These are phyloP conservation scores for Rhegmatorhina hoffmannsi DNA, from an alignment of 2,113 vertebrate genomes.

Conservation along the genomic window DNA sequence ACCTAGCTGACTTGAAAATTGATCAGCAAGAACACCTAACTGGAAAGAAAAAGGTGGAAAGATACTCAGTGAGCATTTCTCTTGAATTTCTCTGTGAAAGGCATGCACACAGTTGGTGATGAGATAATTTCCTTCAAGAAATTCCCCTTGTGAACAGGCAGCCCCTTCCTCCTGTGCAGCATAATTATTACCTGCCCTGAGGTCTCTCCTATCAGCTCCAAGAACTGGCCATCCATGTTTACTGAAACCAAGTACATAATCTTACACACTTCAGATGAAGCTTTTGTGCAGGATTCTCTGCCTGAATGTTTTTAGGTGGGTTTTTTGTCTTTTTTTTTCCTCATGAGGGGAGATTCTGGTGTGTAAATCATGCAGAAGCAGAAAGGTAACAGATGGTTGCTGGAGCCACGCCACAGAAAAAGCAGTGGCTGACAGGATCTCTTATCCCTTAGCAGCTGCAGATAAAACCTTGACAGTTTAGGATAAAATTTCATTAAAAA, in stretches of 20 bases:
- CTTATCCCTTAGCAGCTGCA: background rate
- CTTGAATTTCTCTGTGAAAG: background rate
- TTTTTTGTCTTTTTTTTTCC: background rate
- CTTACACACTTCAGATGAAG: background rate
- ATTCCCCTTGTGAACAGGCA: background rate
- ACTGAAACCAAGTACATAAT: background rate
- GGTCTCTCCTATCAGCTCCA: background rate
- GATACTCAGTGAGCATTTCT: background rate
- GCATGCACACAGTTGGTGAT: accelerated
- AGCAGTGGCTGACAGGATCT: background rate
- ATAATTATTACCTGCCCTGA: background rate
- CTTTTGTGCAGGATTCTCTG: background rate
- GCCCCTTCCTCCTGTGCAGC: background rate
- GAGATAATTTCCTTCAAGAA: background rate
- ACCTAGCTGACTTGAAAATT: background rate
- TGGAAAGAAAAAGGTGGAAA: background rate
- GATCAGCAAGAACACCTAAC: accelerated
- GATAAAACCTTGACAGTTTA: constrained; percentile 15
- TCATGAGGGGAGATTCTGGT: background rate
- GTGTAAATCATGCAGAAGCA: background rate
- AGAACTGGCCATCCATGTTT: background rate
- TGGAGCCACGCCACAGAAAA: background rate
- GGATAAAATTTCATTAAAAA: constrained; percentile 12
- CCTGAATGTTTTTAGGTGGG: background rate
- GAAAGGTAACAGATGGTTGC: constrained; percentile 1